These are phyloP conservation scores for Augochlorella aurata DNA, from an alignment of 2,888 invertebrate genomes.

Conservation along the genomic window DNA sequence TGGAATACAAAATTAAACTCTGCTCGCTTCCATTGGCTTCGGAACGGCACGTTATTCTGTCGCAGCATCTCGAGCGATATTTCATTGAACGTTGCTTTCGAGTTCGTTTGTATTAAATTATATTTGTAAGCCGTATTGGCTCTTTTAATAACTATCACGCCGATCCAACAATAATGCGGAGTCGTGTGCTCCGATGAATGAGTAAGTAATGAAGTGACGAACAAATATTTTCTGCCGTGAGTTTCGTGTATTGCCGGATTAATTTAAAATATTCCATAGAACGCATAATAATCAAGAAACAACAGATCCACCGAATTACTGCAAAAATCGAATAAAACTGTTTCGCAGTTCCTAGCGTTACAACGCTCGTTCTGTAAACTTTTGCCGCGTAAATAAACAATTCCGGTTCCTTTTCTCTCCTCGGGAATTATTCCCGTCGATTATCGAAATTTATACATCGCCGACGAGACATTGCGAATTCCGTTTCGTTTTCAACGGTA, in stretches of 20 bases:
- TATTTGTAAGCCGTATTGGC: conserved; percentile 4
- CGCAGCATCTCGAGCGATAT: neutral
- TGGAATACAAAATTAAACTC: neutral
- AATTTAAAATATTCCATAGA: conserved; percentile 19
- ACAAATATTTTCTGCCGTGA: conserved; percentile 19
- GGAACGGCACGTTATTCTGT: neutral
- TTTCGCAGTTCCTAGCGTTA: neutral
- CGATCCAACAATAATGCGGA: conserved; percentile 16
- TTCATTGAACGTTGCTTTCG: neutral
- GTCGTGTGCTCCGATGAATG: conserved; percentile 17
- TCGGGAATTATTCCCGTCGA: neutral
- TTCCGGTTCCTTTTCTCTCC: neutral
- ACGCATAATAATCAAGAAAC: conserved; percentile 21
- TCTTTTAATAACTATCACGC: conserved; percentile 27
- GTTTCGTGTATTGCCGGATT: conserved; percentile 17
- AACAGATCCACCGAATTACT: conserved; percentile 18
- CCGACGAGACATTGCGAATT: neutral
- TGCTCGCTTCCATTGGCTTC: neutral
- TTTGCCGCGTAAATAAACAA: neutral
- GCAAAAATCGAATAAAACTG: neutral
- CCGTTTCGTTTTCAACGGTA: neutral
- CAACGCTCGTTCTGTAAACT: neutral
- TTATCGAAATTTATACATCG: neutral
- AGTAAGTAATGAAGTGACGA: conserved; percentile 7
- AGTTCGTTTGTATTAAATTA: conserved; percentile 9